Base-by-base conservation (phyloP, 2,888 invertebrate species). In the Euplagia quadripunctaria region DNA sequence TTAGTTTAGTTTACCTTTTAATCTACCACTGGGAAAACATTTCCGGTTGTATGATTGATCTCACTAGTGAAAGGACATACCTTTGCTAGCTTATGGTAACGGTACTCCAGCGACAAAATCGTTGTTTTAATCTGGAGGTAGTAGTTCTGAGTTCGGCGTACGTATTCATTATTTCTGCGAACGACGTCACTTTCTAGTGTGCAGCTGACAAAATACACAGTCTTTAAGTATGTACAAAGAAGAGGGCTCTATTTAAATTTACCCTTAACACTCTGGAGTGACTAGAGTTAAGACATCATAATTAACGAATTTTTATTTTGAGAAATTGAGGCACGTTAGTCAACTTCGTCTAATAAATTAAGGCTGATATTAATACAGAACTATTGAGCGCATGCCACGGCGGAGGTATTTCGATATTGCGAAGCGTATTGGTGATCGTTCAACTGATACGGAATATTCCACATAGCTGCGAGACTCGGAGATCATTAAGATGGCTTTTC, bases 371-470 rank as follows among this genome's bases (percentile, higher is more conserved):
- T 90, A 90, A 89, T 88, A 89, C 82, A 86, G 88, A 89, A 88
- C 87, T 90, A 90, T 84, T 84, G 88, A 86, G 80, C 86, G 90
- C 85, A 87, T 91, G 86, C 91, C 91, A 84, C 81, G 79, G 83
- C 89, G 82, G 83, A 86, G 91, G 89, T 89, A 91, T 91, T 85
- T 79, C 90, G 86, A 88, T 92, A 91, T 91, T 91, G 87, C 89
- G 87, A 77, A 73, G 79, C 78, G 79, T 83, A 83, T 84, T 81
- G 85, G 86, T 84, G 88, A 88, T 88, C 88, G 89, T 83, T 90
- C 87, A 86, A 87, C 82, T 90, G 89, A 91, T 90, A 88, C 86
- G 87, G 87, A 90, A 92, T 92, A 91, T 91, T 90, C 87, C 82
- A 85, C 88, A 90, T 91, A 86, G 81, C 89, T 86, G 75, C 43